Percentiles rank a stretch among this genome's conserved stretches.
Evolutionary conservation across 2,888 invertebrate species (phyloP).

Genomic region (Caenorhabditis angaria): DNA sequence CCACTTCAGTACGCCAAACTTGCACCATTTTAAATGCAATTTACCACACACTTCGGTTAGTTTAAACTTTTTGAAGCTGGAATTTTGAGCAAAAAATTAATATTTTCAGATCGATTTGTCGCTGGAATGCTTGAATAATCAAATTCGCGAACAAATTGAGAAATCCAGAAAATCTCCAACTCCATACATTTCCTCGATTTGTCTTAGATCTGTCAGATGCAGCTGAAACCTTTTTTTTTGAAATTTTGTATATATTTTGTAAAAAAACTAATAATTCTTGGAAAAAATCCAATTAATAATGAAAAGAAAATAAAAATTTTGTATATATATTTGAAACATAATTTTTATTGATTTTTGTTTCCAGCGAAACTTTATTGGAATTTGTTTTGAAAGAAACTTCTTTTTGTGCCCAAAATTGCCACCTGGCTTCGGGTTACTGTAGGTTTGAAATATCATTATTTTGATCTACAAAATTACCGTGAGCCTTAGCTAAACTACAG

Average conservation of each 20-base stretch:
- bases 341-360: too few species aligned
- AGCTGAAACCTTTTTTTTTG: slow-evolving; percentile 5
- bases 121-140: slow-evolving; percentile 17
- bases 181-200: slow-evolving; percentile 24
- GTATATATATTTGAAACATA: too few species aligned
- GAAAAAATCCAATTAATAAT: too few species aligned
- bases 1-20: slow-evolving; percentile 28
- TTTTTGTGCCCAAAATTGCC: too few species aligned
- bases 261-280: neutral
- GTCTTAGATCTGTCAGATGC: slow-evolving; percentile 19
- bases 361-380: too few species aligned
- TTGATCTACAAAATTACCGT: too few species aligned
- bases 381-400: too few species aligned
- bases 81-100: neutral
- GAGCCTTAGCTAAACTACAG: too few species aligned
- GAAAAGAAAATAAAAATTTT: too few species aligned
- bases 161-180: slow-evolving; percentile 12
- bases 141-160: slow-evolving; percentile 19
- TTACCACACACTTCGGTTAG: slow-evolving; percentile 35
- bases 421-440: too few species aligned
- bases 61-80: neutral
- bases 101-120: slow-evolving; percentile 29
- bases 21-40: slow-evolving; percentile 31
- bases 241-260: neutral
- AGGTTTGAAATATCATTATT: too few species aligned